Conservation (phyloP, 1,140 invertebrate genomes). For the Dendrolimus punctatus region DNA sequence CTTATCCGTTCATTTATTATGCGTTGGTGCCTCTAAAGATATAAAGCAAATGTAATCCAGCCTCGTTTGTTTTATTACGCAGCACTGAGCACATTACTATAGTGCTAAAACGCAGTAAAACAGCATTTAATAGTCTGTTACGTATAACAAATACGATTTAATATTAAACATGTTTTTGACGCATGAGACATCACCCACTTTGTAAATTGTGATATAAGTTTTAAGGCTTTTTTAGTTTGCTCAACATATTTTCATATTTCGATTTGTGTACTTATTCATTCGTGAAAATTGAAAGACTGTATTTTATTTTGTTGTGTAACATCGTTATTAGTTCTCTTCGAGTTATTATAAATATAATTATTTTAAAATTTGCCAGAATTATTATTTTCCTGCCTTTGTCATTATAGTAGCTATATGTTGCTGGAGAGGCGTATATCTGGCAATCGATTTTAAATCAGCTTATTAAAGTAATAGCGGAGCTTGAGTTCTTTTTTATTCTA, state of each 20-base stretch:
- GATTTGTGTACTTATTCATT: conserved; percentile 66
- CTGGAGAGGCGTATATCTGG: no score
- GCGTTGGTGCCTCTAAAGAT: no score
- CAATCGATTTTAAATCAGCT: background rate
- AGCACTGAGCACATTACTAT: no score
- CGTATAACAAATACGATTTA: background rate
- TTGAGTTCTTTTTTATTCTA: no score
- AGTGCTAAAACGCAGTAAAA: no score
- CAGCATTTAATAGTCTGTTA: background rate
- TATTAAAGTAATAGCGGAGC: background rate
- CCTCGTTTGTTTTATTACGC: no score
- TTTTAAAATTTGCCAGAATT: conserved; percentile 52
- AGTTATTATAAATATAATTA: conserved; percentile 65
- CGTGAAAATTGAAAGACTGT: conserved; percentile 70
- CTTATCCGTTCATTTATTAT: no score
- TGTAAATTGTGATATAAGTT: conserved; percentile 61
- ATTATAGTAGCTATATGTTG: no score
- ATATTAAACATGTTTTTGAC: conserved; percentile 4
- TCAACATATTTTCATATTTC: conserved; percentile 54
- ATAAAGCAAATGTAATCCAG: no score
- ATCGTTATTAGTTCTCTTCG: conserved; percentile 55
- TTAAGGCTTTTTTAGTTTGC: conserved; percentile 44
- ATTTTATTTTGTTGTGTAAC: conserved; percentile 68
- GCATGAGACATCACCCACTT: conserved; percentile 27
- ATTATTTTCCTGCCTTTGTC: conserved; percentile 16